phyloP scores from a whole-genome alignment of 2,888 invertebrate species.

The Cerceris rybyensis region DNA sequence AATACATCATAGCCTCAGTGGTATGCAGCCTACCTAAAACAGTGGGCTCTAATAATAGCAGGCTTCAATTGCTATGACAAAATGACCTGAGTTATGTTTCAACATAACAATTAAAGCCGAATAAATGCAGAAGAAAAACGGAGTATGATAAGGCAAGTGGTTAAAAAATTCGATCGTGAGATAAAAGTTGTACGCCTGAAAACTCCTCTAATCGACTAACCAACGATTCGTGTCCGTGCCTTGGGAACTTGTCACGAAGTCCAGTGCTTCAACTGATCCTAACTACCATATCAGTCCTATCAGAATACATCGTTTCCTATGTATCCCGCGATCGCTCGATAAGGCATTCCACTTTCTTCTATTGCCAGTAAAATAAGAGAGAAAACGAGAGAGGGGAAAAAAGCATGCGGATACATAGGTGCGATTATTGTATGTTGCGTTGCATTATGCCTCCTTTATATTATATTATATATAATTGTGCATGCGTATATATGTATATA shows the following conservation, averaged over 20 bases:
- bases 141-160: no score
- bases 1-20: no score
- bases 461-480: slow-evolving; percentile 39
- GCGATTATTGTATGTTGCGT: slow-evolving; percentile 13
- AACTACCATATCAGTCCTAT: slow-evolving; percentile 36
- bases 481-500: slow-evolving; percentile 35
- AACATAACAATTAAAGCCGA: no score
- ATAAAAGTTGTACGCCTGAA: slow-evolving; percentile 12
- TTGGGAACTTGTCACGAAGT: slow-evolving; percentile 26
- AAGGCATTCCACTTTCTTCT: neutral
- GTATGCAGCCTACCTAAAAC: no score
- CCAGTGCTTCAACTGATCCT: slow-evolving; percentile 34
- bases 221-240: slow-evolving; percentile 18
- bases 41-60: no score
- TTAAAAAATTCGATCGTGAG: neutral
- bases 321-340: slow-evolving; percentile 14
- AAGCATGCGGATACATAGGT: neutral
- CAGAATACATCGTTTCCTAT: slow-evolving; percentile 16
- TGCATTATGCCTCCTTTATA: slow-evolving; percentile 32
- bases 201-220: slow-evolving; percentile 27
- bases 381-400: neutral
- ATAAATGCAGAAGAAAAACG: no score
- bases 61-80: no score
- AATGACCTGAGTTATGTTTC: no score
- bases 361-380: neutral